phyloP scores from a whole-genome alignment of 1,140 invertebrate genomes.

The Lysiphlebus fabarum region DNA sequence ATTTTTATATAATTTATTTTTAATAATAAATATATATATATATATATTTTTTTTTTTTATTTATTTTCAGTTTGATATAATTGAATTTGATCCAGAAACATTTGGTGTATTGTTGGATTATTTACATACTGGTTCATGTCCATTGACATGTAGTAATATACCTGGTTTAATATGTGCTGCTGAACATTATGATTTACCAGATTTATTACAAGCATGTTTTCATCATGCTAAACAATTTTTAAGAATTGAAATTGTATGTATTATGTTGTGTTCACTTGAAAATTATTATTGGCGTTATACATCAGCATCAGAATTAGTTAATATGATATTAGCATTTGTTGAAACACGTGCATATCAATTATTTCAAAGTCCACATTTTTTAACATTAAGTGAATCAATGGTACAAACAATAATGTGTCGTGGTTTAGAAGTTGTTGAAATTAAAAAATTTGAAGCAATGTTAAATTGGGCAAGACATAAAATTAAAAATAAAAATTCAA shows the following conservation, averaged over 20 bases:
- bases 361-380: constrained; percentile 79
- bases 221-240: constrained; percentile 93
- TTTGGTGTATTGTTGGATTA: constrained; percentile 88
- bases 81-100: constrained; percentile 92
- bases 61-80: constrained; percentile 80
- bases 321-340: constrained; percentile 89
- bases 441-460: constrained; percentile 93
- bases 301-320: constrained; percentile 87
- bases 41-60: background rate
- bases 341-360: constrained; percentile 80
- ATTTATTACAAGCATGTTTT: constrained; percentile 89
- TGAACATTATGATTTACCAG: constrained; percentile 90
- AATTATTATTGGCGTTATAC: constrained; percentile 96
- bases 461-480: constrained; percentile 82
- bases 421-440: constrained; percentile 80
- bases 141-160: constrained; percentile 86
- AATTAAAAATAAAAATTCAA: constrained; percentile 69
- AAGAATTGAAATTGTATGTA: constrained; percentile 85
- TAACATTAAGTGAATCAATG: constrained; percentile 88
- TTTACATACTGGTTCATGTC: constrained; percentile 87
- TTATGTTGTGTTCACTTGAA: constrained; percentile 87
- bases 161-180: constrained; percentile 90
- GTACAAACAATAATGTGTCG: constrained; percentile 91
- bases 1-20: background rate
- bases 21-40: constrained; percentile 5